phyloP scores from a whole-genome alignment of 2,797 vertebrate species.

The Zenarchopterus dispar region DNA sequence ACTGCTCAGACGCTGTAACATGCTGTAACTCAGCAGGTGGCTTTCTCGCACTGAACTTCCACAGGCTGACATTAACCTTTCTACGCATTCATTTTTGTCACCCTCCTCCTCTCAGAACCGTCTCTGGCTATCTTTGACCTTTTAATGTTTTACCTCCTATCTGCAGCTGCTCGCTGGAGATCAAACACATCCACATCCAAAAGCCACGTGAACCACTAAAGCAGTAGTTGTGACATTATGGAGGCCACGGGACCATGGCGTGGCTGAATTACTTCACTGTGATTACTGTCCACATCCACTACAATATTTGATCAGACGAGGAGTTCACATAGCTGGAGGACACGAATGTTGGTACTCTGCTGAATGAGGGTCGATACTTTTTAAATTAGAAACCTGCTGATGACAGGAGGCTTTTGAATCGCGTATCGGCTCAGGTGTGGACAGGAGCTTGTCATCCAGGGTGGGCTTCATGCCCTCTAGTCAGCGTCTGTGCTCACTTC shows the following conservation, averaged over 20 bases:
- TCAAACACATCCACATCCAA: constrained; percentile 40
- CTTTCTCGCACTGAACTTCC: not conserved
- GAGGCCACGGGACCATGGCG: constrained; percentile 14
- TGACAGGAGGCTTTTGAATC: constrained; percentile 37
- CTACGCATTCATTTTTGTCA: constrained; percentile 26
- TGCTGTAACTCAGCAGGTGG: not conserved
- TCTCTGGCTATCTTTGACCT: constrained; percentile 42
- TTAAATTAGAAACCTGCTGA: constrained; percentile 40
- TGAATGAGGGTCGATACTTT: constrained; percentile 37
- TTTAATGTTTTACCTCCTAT: constrained; percentile 39
- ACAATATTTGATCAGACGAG: constrained; percentile 27
- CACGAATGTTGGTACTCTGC: constrained; percentile 9
- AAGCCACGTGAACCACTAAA: not conserved
- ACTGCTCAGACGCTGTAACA: not conserved
- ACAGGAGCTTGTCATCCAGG: constrained; percentile 31
- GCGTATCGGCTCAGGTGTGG: constrained; percentile 58
- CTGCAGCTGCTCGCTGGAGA: constrained; percentile 25
- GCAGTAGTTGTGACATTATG: constrained; percentile 15
- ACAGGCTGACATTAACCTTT: constrained; percentile 25
- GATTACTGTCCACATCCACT: constrained; percentile 17
- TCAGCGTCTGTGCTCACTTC: constrained; percentile 17
- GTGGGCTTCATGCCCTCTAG: constrained; percentile 47
- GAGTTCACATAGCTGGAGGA: constrained; percentile 34
- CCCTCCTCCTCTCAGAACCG: constrained; percentile 1
- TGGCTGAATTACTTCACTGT: not conserved